phyloP scores from a whole-genome alignment of 1,140 invertebrate species.

The Sogatella furcifera region DNA sequence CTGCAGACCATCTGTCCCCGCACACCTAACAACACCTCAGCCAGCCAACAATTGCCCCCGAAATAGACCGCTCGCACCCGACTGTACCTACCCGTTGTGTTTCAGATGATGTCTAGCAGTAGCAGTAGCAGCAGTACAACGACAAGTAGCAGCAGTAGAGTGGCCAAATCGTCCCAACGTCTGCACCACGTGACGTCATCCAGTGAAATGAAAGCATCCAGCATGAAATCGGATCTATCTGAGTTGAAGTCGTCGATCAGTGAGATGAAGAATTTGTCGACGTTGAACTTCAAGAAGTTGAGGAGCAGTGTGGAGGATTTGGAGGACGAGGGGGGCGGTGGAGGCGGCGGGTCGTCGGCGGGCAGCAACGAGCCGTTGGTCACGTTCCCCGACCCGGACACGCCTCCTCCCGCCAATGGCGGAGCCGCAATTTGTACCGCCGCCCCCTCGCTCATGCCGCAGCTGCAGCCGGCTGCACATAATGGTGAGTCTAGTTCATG shows the following conservation, averaged over 20 bases:
- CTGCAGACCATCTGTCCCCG: neutral
- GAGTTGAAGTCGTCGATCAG: conserved; percentile 65
- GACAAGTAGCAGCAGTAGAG: conserved; percentile 39
- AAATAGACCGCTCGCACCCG: no score
- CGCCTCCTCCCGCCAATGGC: conserved; percentile 36
- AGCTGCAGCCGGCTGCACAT: neutral
- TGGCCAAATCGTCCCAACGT: conserved; percentile 44
- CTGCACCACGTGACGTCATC: conserved; percentile 31
- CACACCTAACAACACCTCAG: neutral
- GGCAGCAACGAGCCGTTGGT: conserved; percentile 53
- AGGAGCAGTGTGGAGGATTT: conserved; percentile 53
- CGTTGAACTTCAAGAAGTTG: conserved; percentile 37
- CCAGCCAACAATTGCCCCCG: neutral
- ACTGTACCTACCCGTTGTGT: neutral
- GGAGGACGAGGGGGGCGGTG: conserved; percentile 37
- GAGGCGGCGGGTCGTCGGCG: conserved; percentile 28
- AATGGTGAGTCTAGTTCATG: neutral
- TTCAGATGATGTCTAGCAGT: conserved; percentile 13
- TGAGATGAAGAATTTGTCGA: conserved; percentile 52
- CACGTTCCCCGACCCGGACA: conserved; percentile 59
- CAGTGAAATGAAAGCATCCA: conserved; percentile 50
- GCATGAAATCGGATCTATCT: conserved; percentile 59
- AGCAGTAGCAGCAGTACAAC: conserved; percentile 13
- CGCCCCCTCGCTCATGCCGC: no score
- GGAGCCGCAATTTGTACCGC: neutral